A percentile compares a stretch with the other conserved stretches of the same genome.
phyloP scores from a whole-genome alignment of 2,113 vertebrate genomes.

The Brachypodius melanocephalos region DNA sequence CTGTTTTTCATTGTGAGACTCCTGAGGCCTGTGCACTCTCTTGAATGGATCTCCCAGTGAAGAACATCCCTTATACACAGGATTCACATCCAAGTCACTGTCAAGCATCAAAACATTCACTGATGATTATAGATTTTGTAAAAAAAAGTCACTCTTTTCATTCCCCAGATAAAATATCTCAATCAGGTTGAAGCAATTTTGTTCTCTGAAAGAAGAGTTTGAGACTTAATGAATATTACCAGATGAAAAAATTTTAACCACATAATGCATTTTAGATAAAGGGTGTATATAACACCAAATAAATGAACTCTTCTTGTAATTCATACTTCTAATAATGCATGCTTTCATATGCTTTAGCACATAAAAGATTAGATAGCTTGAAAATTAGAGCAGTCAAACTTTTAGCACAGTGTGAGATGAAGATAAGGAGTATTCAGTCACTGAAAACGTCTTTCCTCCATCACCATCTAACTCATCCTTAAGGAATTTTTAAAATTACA shows the following conservation, averaged over 20 bases:
- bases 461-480: slow-evolving; percentile 17
- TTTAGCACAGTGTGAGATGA: slow-evolving; percentile 22
- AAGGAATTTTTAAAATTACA: slow-evolving; percentile 37
- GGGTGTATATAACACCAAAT: slow-evolving; percentile 29
- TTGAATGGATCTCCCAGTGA: not conserved
- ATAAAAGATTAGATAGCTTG: slow-evolving; percentile 53
- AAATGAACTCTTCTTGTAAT: slow-evolving; percentile 30
- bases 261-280: slow-evolving; percentile 18
- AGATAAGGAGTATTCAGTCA: slow-evolving; percentile 45
- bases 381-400: slow-evolving; percentile 57
- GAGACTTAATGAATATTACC: not conserved
- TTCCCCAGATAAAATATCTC: not conserved
- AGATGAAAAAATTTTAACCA: not conserved
- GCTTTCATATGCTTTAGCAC: slow-evolving; percentile 35
- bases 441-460: slow-evolving; percentile 28
- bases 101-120: not conserved
- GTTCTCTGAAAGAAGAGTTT: slow-evolving; percentile 8
- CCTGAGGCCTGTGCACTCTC: not conserved
- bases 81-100: not conserved
- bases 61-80: not conserved
- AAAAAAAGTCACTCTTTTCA: not conserved
- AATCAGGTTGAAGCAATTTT: slow-evolving; percentile 8
- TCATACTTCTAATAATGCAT: slow-evolving; percentile 12
- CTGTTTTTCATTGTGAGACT: not conserved
- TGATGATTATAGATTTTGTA: not conserved